phyloP scores from a whole-genome alignment of 2,113 vertebrate species.

The Poecilia latipinna region DNA sequence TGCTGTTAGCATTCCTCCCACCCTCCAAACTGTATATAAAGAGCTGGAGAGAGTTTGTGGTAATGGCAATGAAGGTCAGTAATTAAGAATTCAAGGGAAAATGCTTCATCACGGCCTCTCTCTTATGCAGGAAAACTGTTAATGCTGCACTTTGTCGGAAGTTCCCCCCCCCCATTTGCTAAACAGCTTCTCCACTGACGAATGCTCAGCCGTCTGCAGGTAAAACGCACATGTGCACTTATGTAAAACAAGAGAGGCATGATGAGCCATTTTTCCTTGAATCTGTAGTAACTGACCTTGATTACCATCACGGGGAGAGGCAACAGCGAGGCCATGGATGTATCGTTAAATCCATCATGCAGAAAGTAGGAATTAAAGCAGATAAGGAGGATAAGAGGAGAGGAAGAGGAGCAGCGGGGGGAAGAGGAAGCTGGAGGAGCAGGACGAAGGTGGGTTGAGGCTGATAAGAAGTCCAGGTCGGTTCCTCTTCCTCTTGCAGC shows the following conservation, averaged over 20 bases:
- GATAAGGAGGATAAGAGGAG: neutral
- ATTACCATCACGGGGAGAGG: conserved; percentile 26
- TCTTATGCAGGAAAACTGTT: conserved; percentile 34
- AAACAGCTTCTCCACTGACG: conserved; percentile 6
- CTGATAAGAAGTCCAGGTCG: conserved; percentile 27
- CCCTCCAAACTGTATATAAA: neutral
- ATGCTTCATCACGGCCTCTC: neutral
- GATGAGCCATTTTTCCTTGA: conserved; percentile 54
- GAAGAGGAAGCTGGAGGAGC: neutral
- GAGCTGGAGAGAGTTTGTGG: neutral
- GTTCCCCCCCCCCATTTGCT: neutral
- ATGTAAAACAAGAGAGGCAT: conserved; percentile 47
- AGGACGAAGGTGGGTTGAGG: neutral
- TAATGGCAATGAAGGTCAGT: conserved; percentile 43
- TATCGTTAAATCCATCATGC: conserved; percentile 19
- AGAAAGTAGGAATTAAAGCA: conserved; percentile 12
- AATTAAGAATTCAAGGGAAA: conserved; percentile 44
- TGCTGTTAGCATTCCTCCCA: conserved; percentile 3
- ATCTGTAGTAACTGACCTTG: conserved; percentile 59
- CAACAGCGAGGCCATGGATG: conserved; percentile 21
- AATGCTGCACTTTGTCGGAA: conserved; percentile 44
- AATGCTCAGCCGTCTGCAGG: conserved; percentile 11
- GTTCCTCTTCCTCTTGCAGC: conserved; percentile 24
- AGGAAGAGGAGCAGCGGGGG: neutral
- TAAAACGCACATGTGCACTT: conserved; percentile 34